A percentile compares a stretch with the other conserved stretches of the same genome.
phyloP scores from a whole-genome alignment of 1,140 invertebrate genomes.

The Rhyacophila brunnea region DNA sequence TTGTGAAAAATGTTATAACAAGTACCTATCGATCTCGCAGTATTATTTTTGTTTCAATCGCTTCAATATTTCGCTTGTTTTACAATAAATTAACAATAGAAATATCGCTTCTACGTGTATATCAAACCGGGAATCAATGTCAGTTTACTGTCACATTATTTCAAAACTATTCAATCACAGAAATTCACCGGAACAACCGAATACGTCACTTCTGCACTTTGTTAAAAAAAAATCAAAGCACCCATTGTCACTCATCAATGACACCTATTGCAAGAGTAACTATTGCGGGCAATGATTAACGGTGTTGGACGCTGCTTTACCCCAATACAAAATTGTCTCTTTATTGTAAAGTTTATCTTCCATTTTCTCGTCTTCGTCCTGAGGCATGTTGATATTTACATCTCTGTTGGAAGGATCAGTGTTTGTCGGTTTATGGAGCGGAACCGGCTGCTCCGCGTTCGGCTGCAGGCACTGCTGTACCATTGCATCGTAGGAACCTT shows the following conservation, averaged over 20 bases:
- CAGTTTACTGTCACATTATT: no score
- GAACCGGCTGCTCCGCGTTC: slow-evolving; percentile 19
- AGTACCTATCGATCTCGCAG: no score
- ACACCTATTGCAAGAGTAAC: neutral
- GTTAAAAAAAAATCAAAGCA: neutral
- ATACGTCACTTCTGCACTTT: no score
- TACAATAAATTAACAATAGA: no score
- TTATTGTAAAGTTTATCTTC: slow-evolving; percentile 32
- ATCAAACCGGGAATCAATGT: no score
- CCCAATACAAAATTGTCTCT: slow-evolving; percentile 30
- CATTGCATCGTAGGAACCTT: slow-evolving; percentile 22
- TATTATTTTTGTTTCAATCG: no score
- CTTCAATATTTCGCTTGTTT: no score
- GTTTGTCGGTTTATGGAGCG: slow-evolving; percentile 16
- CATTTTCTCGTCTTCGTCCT: neutral
- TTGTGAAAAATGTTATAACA: no score
- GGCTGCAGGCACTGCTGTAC: slow-evolving; percentile 18
- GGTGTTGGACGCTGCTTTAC: slow-evolving; percentile 16
- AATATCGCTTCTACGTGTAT: no score
- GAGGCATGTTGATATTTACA: slow-evolving; percentile 24
- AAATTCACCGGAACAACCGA: no score
- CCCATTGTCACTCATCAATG: neutral
- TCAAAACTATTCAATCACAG: no score
- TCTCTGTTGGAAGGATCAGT: slow-evolving; percentile 8
- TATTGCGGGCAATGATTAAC: slow-evolving; percentile 25